Evolutionary conservation across 2,888 invertebrate genomes (phyloP).

Genomic region (Thymelicus lineola): DNA sequence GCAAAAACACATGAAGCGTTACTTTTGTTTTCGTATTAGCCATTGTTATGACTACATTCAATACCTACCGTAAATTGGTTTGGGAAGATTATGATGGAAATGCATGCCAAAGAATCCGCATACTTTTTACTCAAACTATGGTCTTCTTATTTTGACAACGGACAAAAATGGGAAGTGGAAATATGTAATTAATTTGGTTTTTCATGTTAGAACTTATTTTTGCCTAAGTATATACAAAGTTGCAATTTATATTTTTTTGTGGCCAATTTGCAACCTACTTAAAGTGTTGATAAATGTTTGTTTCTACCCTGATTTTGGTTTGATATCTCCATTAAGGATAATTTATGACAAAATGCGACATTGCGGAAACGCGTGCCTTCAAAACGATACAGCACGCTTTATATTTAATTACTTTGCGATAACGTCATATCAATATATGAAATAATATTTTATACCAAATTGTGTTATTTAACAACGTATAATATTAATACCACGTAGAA

Average conservation of each 20-base stretch:
- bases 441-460: slow-evolving; percentile 24
- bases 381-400: slow-evolving; percentile 20
- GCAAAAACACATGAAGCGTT: slow-evolving; percentile 17
- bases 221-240: too few species aligned
- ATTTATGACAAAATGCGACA: slow-evolving; percentile 15
- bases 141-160: slow-evolving; percentile 11
- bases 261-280: too few species aligned
- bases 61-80: slow-evolving; percentile 30
- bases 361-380: slow-evolving; percentile 9
- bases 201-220: background rate
- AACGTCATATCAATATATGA: slow-evolving; percentile 46
- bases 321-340: slow-evolving; percentile 12
- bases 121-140: slow-evolving; percentile 1
- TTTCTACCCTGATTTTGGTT: background rate
- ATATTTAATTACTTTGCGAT: slow-evolving; percentile 38
- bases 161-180: too few species aligned
- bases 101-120: slow-evolving; percentile 3
- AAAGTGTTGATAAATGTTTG: too few species aligned
- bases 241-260: too few species aligned
- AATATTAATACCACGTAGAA: slow-evolving; percentile 44
- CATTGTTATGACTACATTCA: slow-evolving; percentile 33
- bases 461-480: slow-evolving; percentile 22
- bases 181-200: too few species aligned
- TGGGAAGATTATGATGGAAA: slow-evolving; percentile 22
- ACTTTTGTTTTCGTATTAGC: slow-evolving; percentile 36